phyloP scores from a whole-genome alignment of 2,113 vertebrate species.

The Melanotaenia duboulayi region DNA sequence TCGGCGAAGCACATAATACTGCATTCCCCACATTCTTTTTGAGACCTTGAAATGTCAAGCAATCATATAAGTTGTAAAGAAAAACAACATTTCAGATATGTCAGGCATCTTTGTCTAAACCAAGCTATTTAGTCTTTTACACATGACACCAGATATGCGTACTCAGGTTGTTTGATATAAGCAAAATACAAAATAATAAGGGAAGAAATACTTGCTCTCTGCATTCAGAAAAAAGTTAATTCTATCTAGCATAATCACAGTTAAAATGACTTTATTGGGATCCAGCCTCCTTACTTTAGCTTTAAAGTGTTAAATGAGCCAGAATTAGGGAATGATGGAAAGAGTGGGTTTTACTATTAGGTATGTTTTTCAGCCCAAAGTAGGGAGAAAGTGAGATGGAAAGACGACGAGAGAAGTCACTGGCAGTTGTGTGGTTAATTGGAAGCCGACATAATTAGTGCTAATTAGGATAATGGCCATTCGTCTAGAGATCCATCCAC shows the following conservation, averaged over 20 bases:
- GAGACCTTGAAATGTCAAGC: not conserved
- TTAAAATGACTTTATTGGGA: not conserved
- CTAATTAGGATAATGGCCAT: conserved; percentile 78
- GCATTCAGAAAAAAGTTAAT: not conserved
- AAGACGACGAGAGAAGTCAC: conserved; percentile 47
- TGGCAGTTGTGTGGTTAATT: conserved; percentile 71
- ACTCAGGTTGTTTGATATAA: not conserved
- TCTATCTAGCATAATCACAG: not conserved
- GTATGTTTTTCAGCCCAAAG: conserved; percentile 31
- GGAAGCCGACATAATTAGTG: conserved; percentile 73
- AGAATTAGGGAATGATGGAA: conserved; percentile 36
- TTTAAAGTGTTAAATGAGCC: conserved; percentile 15
- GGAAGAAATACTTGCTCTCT: not conserved
- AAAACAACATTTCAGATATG: too few species aligned
- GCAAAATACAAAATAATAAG: not conserved
- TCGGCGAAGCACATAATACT: too few species aligned
- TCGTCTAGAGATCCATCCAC: conserved; percentile 74
- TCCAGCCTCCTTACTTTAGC: conserved; percentile 12
- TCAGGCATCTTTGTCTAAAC: too few species aligned
- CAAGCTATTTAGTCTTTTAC: too few species aligned
- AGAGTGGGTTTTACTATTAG: conserved; percentile 14
- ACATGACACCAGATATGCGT: too few species aligned
- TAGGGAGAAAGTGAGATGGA: conserved; percentile 16
- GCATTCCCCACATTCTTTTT: too few species aligned
- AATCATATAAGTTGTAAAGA: not conserved